Evolutionary conservation across 2,888 invertebrate genomes (phyloP).

Genomic region (Lacanobia wlatinum): DNA sequence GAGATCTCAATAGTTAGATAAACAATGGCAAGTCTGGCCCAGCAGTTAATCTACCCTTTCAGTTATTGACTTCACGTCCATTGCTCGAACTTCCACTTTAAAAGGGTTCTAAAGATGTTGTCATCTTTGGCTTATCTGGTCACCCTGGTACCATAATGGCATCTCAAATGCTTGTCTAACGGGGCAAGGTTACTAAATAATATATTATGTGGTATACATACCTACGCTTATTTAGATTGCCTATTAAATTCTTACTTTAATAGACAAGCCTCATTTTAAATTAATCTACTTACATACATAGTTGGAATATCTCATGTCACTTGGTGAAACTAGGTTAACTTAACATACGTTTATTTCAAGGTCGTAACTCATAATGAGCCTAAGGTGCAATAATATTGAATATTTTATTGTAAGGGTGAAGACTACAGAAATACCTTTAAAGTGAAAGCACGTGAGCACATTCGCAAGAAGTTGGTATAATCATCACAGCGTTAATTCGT

Average conservation of each 20-base stretch:
- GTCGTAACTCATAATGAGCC: neutral
- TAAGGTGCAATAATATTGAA: neutral
- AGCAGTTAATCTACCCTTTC: too few relatives aligned
- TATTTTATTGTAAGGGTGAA: neutral
- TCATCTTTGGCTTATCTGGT: neutral
- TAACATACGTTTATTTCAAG: conserved; percentile 29
- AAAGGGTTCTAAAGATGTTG: neutral
- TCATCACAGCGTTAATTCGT: too few relatives aligned
- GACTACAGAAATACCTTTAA: too few relatives aligned
- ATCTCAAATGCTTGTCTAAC: neutral
- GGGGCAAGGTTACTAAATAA: conserved; percentile 16
- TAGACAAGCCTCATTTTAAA: conserved; percentile 25
- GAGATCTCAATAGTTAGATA: too few relatives aligned
- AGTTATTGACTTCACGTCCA: too few relatives aligned
- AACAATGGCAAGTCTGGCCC: too few relatives aligned
- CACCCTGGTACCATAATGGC: neutral
- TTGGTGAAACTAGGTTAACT: conserved; percentile 33
- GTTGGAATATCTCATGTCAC: conserved; percentile 35
- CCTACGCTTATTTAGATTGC: conserved; percentile 19
- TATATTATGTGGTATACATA: conserved; percentile 4
- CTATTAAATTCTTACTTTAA: conserved; percentile 35
- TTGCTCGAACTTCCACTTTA: too few relatives aligned
- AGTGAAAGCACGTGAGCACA: too few relatives aligned
- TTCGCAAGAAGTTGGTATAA: too few relatives aligned
- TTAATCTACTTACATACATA: conserved; percentile 32